Evolutionary conservation across 2,888 invertebrate species (phyloP).

Genomic region (Drosophila setosimentum): DNA sequence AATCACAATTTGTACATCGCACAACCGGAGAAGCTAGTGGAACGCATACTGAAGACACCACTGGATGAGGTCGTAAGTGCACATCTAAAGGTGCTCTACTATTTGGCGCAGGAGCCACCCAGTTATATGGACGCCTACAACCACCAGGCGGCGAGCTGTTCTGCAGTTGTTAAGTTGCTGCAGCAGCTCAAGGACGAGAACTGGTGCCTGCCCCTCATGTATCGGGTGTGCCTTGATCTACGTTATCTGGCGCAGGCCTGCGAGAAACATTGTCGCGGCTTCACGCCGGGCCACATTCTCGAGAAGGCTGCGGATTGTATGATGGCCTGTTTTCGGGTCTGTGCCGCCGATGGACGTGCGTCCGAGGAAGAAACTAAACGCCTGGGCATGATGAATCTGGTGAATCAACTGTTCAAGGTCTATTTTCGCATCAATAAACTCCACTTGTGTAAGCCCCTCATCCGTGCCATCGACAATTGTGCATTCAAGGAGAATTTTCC

Average conservation of each 20-base stretch:
- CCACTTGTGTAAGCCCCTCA: conserved; percentile 96
- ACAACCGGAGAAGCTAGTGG: conserved; percentile 89
- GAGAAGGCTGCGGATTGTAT: conserved; percentile 97
- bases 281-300: conserved; percentile 86
- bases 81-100: conserved; percentile 90
- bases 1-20: conserved; percentile 90
- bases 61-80: conserved; percentile 91
- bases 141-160: conserved; percentile 91
- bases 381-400: conserved; percentile 97
- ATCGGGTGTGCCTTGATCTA: conserved; percentile 94
- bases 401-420: conserved; percentile 97
- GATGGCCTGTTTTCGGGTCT: conserved; percentile 97
- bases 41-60: conserved; percentile 89
- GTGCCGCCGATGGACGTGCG: conserved; percentile 93
- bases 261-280: conserved; percentile 86
- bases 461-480: conserved; percentile 97
- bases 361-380: conserved; percentile 96
- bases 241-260: conserved; percentile 93
- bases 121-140: conserved; percentile 90
- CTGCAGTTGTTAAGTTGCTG: conserved; percentile 92
- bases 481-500: conserved; percentile 95
- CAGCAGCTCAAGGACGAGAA: conserved; percentile 97
- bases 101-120: conserved; percentile 81
- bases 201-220: conserved; percentile 98
- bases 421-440: conserved; percentile 97